Conservation (phyloP, 1,140 invertebrate species). For the Hycleus cichorii region DNA sequence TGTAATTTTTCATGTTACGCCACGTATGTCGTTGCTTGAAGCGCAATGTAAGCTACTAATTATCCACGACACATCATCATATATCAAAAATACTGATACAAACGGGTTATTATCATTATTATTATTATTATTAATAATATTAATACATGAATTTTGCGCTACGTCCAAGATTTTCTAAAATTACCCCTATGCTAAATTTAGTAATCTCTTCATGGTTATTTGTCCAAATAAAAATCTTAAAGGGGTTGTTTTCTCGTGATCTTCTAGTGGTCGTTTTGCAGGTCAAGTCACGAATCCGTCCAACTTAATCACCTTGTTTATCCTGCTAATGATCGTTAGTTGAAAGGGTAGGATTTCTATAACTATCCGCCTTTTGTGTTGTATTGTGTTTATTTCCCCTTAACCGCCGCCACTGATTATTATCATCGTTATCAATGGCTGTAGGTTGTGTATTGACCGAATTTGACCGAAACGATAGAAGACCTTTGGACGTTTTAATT, state of each 20-base stretch:
- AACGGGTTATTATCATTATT: too few relatives aligned
- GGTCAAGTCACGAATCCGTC: conserved; percentile 8
- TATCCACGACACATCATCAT: too few relatives aligned
- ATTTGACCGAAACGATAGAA: neutral
- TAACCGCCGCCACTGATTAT: too few relatives aligned
- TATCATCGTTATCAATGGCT: too few relatives aligned
- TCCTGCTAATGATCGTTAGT: conserved; percentile 9
- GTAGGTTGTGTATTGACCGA: neutral
- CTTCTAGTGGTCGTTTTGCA: neutral
- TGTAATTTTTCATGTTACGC: too few relatives aligned
- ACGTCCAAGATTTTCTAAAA: neutral
- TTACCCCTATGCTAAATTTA: neutral
- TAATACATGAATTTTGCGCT: too few relatives aligned
- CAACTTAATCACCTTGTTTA: conserved; percentile 7
- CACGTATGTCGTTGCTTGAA: too few relatives aligned
- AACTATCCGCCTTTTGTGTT: too few relatives aligned
- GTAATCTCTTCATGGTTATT: neutral
- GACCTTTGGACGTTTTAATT: neutral
- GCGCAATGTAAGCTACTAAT: too few relatives aligned
- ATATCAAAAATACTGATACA: too few relatives aligned
- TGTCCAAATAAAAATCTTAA: neutral
- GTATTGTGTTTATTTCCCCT: too few relatives aligned
- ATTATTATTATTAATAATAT: too few relatives aligned
- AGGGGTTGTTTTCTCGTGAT: neutral
- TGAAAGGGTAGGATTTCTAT: conserved; percentile 1